A percentile compares a stretch with the other conserved stretches of the same genome.
Evolutionary conservation across 2,113 vertebrate species (phyloP).

Genomic region (Proterorhinus semilunaris): DNA sequence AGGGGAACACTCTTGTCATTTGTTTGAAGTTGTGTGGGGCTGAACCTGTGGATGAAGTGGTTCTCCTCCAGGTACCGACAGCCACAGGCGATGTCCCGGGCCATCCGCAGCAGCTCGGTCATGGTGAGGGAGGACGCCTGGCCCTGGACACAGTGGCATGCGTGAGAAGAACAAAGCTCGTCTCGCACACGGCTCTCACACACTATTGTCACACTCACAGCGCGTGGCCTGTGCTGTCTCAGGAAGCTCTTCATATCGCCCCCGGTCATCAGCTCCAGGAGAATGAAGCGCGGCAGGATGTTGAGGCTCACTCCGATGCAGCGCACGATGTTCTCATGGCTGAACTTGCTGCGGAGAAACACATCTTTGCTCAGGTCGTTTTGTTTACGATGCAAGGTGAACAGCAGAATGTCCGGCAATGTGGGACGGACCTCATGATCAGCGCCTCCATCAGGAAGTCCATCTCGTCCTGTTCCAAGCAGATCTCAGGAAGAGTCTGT

Average conservation of each 20-base stretch:
- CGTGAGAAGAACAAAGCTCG: background rate
- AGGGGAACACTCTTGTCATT: background rate
- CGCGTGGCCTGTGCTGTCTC: conserved; percentile 83
- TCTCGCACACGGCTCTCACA: conserved; percentile 1
- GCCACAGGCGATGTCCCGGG: conserved; percentile 87
- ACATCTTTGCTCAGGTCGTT: background rate
- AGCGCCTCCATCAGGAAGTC: conserved; percentile 92
- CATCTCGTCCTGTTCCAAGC: conserved; percentile 90
- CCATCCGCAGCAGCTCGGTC: conserved; percentile 87
- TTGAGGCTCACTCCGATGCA: conserved; percentile 88
- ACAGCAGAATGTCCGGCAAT: background rate
- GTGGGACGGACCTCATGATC: conserved; percentile 83
- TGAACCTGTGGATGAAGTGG: conserved; percentile 91
- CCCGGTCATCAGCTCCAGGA: conserved; percentile 92
- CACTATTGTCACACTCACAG: conserved; percentile 69
- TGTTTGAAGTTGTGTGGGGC: background rate
- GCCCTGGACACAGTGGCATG: conserved; percentile 68
- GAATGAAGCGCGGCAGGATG: conserved; percentile 86
- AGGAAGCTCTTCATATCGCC: conserved; percentile 94
- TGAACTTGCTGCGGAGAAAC: conserved; percentile 83
- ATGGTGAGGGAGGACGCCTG: conserved; percentile 82
- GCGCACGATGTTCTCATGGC: conserved; percentile 86
- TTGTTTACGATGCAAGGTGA: background rate
- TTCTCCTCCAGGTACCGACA: conserved; percentile 92
- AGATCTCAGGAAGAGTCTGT: conserved; percentile 92